Conservation (phyloP, 2,797 vertebrate genomes). For the Eulemur mongoz region DNA sequence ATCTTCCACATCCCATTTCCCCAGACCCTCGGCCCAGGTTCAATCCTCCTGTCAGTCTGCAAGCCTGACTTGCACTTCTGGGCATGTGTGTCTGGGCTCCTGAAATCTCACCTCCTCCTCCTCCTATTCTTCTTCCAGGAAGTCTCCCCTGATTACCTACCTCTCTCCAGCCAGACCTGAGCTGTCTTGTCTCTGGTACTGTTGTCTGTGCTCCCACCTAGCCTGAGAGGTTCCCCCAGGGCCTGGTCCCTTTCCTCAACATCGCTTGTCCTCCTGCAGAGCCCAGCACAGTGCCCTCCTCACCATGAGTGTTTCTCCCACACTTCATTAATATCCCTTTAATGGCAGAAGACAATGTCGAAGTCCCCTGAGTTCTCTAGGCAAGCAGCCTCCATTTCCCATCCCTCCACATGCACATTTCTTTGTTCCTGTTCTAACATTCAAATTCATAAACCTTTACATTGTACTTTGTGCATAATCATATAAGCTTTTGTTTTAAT, state of each 20-base stretch:
- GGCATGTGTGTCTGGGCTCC: background rate
- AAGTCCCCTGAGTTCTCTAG: background rate
- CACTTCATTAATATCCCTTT: background rate
- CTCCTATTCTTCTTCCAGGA: background rate
- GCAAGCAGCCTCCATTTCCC: background rate
- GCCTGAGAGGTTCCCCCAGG: background rate
- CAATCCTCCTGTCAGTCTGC: background rate
- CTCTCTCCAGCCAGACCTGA: background rate
- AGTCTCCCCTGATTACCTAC: background rate
- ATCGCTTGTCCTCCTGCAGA: background rate
- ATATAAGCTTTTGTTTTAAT: background rate
- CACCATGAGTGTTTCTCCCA: background rate
- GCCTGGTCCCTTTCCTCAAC: background rate
- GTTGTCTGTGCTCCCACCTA: background rate
- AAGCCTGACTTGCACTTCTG: background rate
- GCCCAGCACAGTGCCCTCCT: background rate
- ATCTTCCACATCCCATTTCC: background rate
- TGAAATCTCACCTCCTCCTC: background rate
- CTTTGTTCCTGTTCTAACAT: background rate
- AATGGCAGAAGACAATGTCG: background rate
- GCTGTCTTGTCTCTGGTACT: background rate
- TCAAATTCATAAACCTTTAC: background rate
- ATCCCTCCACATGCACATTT: too few species aligned
- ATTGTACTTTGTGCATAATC: background rate
- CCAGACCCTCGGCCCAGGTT: background rate